These are phyloP conservation scores for Echinarachnius parma DNA, from an alignment of 53 echinoderm and acorn worm species.

Conservation along the genomic window DNA sequence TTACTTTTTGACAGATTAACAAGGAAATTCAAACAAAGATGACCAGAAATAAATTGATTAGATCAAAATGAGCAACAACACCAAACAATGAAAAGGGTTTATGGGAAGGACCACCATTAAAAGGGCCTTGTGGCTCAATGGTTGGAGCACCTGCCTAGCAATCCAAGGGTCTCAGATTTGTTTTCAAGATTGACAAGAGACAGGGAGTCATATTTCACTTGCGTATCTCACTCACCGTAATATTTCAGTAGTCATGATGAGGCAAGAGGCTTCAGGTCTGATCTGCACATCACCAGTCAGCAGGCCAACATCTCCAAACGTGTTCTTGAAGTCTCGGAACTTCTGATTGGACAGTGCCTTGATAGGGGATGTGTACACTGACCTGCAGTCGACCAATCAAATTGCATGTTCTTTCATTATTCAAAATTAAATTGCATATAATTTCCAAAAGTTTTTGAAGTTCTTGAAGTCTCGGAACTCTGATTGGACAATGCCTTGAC, in stretches of 20 bases:
- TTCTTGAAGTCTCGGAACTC: constrained; percentile 94
- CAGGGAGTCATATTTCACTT: too few species aligned
- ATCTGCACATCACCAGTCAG: constrained; percentile 97
- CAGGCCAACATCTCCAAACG: constrained; percentile 89
- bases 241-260: constrained; percentile 99
- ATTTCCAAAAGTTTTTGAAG: too few species aligned
- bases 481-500: constrained; percentile 99
- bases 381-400: constrained; percentile 35
- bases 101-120: too few species aligned
- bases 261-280: constrained; percentile 80
- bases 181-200: too few species aligned
- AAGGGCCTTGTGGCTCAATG: too few species aligned
- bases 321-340: constrained; percentile 89
- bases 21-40: too few species aligned
- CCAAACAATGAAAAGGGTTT: too few species aligned
- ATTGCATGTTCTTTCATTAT: constrained; percentile 59
- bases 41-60: too few species aligned
- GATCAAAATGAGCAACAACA: too few species aligned
- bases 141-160: too few species aligned
- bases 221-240: constrained; percentile 59
- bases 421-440: background rate
- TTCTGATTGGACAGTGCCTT: constrained; percentile 99
- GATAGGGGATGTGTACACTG: constrained; percentile 96
- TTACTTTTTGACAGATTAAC: too few species aligned
- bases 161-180: too few species aligned